phyloP scores from a whole-genome alignment of 2,888 invertebrate species.

The Drosophila lutescens region DNA sequence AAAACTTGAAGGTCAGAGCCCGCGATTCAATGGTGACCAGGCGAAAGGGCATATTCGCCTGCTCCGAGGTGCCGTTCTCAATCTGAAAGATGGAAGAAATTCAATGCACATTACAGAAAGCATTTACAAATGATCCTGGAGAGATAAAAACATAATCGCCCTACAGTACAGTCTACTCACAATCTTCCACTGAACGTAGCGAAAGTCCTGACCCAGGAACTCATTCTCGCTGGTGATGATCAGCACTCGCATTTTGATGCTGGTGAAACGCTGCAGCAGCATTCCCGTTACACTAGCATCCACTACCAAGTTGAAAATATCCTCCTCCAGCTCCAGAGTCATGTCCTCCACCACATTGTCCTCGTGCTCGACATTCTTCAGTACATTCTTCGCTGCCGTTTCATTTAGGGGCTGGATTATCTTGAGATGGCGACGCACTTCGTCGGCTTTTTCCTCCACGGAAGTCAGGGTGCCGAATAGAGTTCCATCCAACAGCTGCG shows the following conservation, averaged over 20 bases:
- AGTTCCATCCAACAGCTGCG: conserved; percentile 59
- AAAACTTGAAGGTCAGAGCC: conserved; percentile 79
- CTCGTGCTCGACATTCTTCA: conserved; percentile 77
- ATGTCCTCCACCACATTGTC: conserved; percentile 75
- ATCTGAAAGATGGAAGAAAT: conserved; percentile 64
- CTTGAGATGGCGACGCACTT: conserved; percentile 72
- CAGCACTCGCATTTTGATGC: conserved; percentile 82
- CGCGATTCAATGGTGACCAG: conserved; percentile 81
- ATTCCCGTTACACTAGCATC: conserved; percentile 83
- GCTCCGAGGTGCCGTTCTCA: conserved; percentile 82
- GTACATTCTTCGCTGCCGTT: conserved; percentile 62
- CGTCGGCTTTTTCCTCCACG: conserved; percentile 72
- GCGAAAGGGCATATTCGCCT: conserved; percentile 77
- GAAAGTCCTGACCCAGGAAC: conserved; percentile 81
- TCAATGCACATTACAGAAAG: neutral
- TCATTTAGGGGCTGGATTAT: conserved; percentile 71
- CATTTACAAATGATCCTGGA: neutral
- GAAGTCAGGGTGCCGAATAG: conserved; percentile 74
- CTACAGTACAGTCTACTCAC: conserved; percentile 80
- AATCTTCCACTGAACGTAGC: conserved; percentile 84
- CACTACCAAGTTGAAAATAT: conserved; percentile 80
- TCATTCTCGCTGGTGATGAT: conserved; percentile 83
- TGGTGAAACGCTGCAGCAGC: conserved; percentile 78
- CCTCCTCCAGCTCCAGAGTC: conserved; percentile 75
- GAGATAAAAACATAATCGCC: conserved; percentile 12